A percentile compares a stretch with the other conserved stretches of the same genome.
Evolutionary conservation across 2,113 vertebrate species (phyloP).

Genomic region (Nesogale talazaci): DNA sequence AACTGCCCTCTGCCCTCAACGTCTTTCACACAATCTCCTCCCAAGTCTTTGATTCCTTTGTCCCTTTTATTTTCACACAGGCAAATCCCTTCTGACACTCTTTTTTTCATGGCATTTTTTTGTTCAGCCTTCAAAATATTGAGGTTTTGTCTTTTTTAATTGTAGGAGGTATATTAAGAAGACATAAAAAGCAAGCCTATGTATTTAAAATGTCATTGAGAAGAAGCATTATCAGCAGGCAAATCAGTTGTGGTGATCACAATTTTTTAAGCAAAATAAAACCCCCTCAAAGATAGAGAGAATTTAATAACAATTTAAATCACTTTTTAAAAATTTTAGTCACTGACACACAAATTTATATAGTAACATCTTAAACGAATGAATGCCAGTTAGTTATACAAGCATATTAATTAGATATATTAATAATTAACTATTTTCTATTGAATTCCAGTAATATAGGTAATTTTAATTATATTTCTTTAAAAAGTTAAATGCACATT

Average conservation of each 20-base stretch:
- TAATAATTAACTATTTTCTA: background rate
- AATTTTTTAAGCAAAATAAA: background rate
- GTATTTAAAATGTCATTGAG: background rate
- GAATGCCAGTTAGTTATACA: background rate
- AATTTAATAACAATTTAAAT: background rate
- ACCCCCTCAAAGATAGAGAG: background rate
- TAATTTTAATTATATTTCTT: background rate
- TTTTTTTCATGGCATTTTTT: background rate
- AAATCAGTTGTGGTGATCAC: background rate
- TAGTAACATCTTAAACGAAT: background rate
- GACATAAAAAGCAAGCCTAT: conserved; percentile 11
- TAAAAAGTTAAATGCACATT: background rate
- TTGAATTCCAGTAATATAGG: background rate
- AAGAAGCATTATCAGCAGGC: background rate
- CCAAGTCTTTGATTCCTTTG: background rate
- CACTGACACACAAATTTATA: background rate
- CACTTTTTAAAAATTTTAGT: background rate
- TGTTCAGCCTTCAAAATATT: background rate
- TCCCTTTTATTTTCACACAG: conserved; percentile 44
- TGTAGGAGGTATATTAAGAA: conserved; percentile 20
- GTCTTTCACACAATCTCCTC: background rate
- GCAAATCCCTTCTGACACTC: conserved; percentile 53
- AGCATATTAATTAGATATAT: background rate
- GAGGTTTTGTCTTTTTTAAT: background rate
- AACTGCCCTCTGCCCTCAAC: background rate